Conservation (phyloP, 2,888 invertebrate genomes). For the Megastigmus dorsalis region DNA sequence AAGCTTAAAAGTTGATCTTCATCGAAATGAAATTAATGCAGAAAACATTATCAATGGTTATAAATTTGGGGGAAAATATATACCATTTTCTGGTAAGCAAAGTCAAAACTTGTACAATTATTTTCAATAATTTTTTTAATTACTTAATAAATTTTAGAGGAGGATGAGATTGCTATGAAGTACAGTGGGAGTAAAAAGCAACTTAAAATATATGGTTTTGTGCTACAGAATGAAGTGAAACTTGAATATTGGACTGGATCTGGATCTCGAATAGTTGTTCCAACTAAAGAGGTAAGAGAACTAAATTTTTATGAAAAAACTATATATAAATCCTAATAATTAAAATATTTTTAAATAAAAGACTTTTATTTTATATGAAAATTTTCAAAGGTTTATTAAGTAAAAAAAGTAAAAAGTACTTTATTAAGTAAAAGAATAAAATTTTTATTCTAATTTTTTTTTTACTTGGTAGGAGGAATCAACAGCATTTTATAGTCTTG, state of each 20-base stretch:
- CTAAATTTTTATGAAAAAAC: neutral
- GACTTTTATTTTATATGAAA: neutral
- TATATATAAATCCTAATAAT: neutral
- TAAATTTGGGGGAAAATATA: slow-evolving; percentile 58
- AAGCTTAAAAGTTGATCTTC: slow-evolving; percentile 7
- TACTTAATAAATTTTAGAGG: slow-evolving; percentile 24
- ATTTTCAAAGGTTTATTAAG: neutral
- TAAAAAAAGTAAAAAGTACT: no score
- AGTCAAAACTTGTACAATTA: neutral
- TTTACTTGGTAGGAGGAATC: slow-evolving; percentile 29
- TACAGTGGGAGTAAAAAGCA: slow-evolving; percentile 42
- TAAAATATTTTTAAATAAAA: neutral
- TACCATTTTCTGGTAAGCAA: slow-evolving; percentile 57
- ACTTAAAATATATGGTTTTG: slow-evolving; percentile 52
- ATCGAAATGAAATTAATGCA: slow-evolving; percentile 36
- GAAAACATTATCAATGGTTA: slow-evolving; percentile 57
- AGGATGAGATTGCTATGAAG: slow-evolving; percentile 47
- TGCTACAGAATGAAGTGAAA: slow-evolving; percentile 43
- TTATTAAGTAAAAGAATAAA: no score
- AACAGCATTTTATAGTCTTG: slow-evolving; percentile 50
- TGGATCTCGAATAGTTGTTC: slow-evolving; percentile 51
- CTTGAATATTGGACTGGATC: slow-evolving; percentile 51
- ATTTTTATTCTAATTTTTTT: neutral
- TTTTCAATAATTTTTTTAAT: slow-evolving; percentile 9
- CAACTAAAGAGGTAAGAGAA: slow-evolving; percentile 37